Evolutionary conservation across 2,888 invertebrate species (phyloP).

Genomic region (Marasmarcha lunaedactyla): DNA sequence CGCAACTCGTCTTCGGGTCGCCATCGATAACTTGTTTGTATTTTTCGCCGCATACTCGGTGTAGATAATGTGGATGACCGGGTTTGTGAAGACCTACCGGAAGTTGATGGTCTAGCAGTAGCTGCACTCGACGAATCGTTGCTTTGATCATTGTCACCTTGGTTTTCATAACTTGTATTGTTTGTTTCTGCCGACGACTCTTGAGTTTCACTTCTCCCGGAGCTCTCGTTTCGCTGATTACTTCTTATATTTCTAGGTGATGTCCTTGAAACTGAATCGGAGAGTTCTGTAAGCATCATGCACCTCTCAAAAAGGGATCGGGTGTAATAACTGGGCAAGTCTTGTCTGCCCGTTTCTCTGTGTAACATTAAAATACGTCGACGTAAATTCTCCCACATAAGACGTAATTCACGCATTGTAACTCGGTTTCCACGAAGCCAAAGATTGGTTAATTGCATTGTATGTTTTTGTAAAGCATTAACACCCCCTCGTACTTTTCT

Average conservation of each 20-base stretch:
- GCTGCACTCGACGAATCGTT: slow-evolving; percentile 15
- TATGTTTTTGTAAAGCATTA: slow-evolving; percentile 45
- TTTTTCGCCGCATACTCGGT: slow-evolving; percentile 31
- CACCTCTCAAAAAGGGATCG: slow-evolving; percentile 52
- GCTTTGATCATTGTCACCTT: slow-evolving; percentile 20
- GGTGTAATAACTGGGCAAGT: slow-evolving; percentile 46
- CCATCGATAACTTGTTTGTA: slow-evolving; percentile 37
- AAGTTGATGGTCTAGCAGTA: slow-evolving; percentile 17
- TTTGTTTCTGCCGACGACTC: slow-evolving; percentile 17
- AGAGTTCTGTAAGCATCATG: slow-evolving; percentile 51
- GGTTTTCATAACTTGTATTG: slow-evolving; percentile 15
- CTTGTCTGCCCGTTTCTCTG: slow-evolving; percentile 50
- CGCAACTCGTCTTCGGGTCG: slow-evolving; percentile 43
- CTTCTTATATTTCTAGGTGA: slow-evolving; percentile 23
- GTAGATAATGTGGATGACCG: slow-evolving; percentile 27
- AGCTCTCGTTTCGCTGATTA: slow-evolving; percentile 26
- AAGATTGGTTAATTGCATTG: slow-evolving; percentile 40
- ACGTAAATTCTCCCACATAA: slow-evolving; percentile 74
- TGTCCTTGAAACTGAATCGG: slow-evolving; percentile 30
- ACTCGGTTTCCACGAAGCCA: slow-evolving; percentile 51
- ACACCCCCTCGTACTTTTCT: slow-evolving; percentile 48
- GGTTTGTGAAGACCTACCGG: slow-evolving; percentile 22
- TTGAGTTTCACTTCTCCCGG: slow-evolving; percentile 21
- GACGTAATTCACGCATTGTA: slow-evolving; percentile 69
- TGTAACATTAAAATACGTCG: slow-evolving; percentile 68